A percentile compares a stretch with the other conserved stretches of the same genome.
Evolutionary conservation across 2,113 vertebrate species (phyloP).

Genomic region (Dasyprocta punctata): DNA sequence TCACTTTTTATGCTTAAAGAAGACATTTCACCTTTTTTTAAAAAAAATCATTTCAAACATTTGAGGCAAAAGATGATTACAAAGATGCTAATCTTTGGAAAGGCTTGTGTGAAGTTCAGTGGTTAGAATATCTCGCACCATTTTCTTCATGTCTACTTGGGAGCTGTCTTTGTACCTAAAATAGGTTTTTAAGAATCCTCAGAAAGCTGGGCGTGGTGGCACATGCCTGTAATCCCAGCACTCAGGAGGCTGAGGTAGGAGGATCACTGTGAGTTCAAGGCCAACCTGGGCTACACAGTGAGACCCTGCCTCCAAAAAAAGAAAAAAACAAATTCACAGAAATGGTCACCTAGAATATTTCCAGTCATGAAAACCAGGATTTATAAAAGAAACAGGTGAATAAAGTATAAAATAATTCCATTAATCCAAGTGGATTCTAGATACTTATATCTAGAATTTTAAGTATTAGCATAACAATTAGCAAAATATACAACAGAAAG

Average conservation of each 20-base stretch:
- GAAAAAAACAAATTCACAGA: not conserved
- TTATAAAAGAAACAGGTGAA: not conserved
- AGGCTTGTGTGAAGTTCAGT: not conserved
- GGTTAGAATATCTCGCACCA: constrained; percentile 21
- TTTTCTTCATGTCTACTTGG: constrained; percentile 15
- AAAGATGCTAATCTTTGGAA: constrained; percentile 20
- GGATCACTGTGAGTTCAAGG: no score
- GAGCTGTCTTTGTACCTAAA: not conserved
- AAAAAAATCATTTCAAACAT: not conserved
- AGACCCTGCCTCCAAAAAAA: no score
- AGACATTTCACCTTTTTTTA: constrained; percentile 41
- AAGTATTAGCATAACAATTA: constrained; percentile 18
- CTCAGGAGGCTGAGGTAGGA: no score
- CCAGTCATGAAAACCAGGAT: not conserved
- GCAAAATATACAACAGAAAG: not conserved
- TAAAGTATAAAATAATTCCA: not conserved
- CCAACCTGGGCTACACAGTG: no score
- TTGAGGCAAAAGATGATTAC: not conserved
- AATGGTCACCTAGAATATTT: not conserved
- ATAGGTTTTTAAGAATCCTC: not conserved
- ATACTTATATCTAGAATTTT: no score
- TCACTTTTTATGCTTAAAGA: not conserved
- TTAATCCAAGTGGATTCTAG: not conserved
- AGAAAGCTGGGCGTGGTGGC: not conserved
- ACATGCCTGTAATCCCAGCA: no score